A percentile compares a stretch with the other conserved stretches of the same genome.
phyloP scores from a whole-genome alignment of 2,113 vertebrate genomes.

The Chauna torquata region DNA sequence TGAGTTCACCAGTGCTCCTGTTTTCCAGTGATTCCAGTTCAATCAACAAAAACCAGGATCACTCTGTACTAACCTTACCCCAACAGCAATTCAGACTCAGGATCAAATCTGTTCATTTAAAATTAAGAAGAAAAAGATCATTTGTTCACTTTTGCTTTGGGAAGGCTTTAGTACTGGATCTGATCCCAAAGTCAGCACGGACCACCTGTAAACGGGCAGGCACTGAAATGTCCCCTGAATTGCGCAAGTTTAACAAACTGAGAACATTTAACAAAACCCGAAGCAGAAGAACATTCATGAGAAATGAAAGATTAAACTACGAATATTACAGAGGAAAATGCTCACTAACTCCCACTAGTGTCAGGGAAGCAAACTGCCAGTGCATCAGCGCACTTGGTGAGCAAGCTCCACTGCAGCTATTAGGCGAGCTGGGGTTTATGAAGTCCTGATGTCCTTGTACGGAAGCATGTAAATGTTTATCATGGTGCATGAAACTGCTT shows the following conservation, averaged over 20 bases:
- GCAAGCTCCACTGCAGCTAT: accelerated
- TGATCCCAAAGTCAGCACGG: background rate
- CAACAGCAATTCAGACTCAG: background rate
- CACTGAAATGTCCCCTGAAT: background rate
- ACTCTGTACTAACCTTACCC: background rate
- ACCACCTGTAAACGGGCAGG: background rate
- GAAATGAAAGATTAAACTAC: background rate
- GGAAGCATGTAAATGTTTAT: background rate
- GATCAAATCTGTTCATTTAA: background rate
- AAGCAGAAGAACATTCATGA: background rate
- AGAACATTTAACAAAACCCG: background rate
- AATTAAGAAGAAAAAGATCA: background rate
- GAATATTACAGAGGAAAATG: background rate
- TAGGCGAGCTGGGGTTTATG: background rate
- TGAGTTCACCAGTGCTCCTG: background rate
- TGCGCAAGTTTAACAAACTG: background rate
- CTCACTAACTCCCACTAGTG: background rate
- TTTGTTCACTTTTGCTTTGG: background rate
- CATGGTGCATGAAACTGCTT: background rate
- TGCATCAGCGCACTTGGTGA: too few relatives aligned
- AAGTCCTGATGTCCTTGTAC: background rate
- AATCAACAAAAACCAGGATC: background rate
- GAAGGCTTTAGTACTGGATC: background rate
- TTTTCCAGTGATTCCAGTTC: background rate
- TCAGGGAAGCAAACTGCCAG: background rate